Base-by-base conservation (phyloP, 2,797 vertebrate species). In the Pyrocephalus nanus region DNA sequence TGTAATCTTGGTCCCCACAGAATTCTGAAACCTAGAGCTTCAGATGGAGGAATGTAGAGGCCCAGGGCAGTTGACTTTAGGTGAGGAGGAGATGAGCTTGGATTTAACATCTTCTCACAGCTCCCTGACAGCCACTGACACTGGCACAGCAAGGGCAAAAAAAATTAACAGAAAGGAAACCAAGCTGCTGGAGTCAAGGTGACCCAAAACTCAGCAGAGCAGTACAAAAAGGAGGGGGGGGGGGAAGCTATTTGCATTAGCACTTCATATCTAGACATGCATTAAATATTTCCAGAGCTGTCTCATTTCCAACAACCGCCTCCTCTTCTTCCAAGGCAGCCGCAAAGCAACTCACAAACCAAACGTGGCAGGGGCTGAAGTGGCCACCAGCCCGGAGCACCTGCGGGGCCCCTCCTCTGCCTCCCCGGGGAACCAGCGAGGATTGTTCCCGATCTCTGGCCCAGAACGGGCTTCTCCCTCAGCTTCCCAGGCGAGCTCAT, bases 361-460 rank as follows among this genome's bases (percentile, higher is more conserved):
- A 51, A 85, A 43, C 2, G 51, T 23, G 30, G 30, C 54, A 8
- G 26, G 57, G 78, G 47, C 79, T 57, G 69, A 55, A 23, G 48
- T 2, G 11, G 29, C 19, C 19, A 30, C 77, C 23, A 2, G 5
- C 60, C 71, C 47, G 50, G 11, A 42, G 73, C 53, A 36, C 30
- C 73, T 53, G 61, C 45, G 12, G 34, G 3, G 58, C 42, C 38
- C 62, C 71, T 89, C 45, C 54, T 50, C 50, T 20, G 26, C 58
- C 27, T 69, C 51, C 0, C 43, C 12, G 26, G 57, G 42, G 26
- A 87, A 13, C 7, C 36, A 36, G 18, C 2, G 27, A 2, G 1
- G 8, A 20, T 19, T 81, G 62, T 34, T 55, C 45, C 0, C 0
- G n/a, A 16, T 1, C 55, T 64, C 45, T 4, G 58, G 70, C 66